Percentiles rank a stretch among this genome's conserved stretches.
Evolutionary conservation across 2,797 vertebrate species (phyloP).

Genomic region (Schizothorax lantsangensis): DNA sequence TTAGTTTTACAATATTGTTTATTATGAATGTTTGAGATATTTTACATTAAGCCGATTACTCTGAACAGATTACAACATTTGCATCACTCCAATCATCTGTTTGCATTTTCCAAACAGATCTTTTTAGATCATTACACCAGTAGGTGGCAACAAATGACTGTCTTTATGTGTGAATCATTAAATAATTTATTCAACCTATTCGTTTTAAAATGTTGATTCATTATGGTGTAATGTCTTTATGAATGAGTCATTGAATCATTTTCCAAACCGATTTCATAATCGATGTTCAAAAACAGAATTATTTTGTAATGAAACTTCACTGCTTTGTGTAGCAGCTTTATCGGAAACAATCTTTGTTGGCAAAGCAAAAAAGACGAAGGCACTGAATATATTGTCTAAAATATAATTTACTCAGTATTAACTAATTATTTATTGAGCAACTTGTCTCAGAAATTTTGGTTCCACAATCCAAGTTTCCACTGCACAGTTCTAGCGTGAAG

Average conservation of each 20-base stretch:
- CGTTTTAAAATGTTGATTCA: neutral
- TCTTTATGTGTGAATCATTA: neutral
- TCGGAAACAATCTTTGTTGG: neutral
- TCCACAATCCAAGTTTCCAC: neutral
- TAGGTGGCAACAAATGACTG: neutral
- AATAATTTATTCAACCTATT: neutral
- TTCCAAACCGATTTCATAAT: neutral
- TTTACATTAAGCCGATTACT: neutral
- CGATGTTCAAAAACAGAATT: neutral
- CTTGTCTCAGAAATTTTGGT: neutral
- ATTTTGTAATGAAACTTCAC: neutral
- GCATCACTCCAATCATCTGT: neutral
- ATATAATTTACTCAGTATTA: neutral
- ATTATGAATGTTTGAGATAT: neutral
- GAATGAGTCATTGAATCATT: neutral
- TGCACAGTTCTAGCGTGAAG: neutral
- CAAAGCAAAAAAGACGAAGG: neutral
- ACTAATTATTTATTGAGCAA: neutral
- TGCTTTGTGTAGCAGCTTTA: neutral
- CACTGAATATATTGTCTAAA: neutral
- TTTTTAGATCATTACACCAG: neutral
- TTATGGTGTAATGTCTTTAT: neutral
- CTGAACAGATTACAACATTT: neutral
- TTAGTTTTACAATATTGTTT: neutral
- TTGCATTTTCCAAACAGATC: neutral